Base-by-base conservation (phyloP, 2,113 vertebrate genomes). In the Varanus salvator region DNA sequence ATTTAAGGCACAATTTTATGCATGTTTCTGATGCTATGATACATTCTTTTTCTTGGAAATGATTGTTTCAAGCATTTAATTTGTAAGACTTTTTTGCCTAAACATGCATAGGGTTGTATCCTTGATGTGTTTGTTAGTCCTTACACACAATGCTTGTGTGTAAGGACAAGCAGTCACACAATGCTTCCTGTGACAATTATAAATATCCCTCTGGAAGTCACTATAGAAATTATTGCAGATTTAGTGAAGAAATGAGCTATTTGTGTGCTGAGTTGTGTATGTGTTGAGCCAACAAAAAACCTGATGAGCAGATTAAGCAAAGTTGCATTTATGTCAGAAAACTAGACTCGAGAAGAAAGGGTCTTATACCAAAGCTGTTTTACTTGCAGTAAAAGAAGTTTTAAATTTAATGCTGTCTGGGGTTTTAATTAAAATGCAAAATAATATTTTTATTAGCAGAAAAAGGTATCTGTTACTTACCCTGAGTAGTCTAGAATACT, bases 371-470 rank as follows among this genome's bases (percentile, higher is more conserved):
- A 38, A 85, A 85, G 8, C 14, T n/a, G 50, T 15, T 90, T 60
- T 80, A 60, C 34, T 90, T 50, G 25, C 34, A 90, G 19, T 74
- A 64, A 78, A 57, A 44, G 1, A 44, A 50, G 34, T 21, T 86
- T 90, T 90, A 44, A 81, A 81, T 81, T 86, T 57, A 44, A 4
- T 64, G 17, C 68, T 71, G 66, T 48, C 50, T 50, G 19, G 15
- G 38, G 34, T 48, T 78, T 78, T 90, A 85, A 85, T 80, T 85
- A 80, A 85, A 88, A 85, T 25, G 27, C 66, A 66, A 90, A 84
- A 78, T 80, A 90, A 71, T 52, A 34, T 69, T 80, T 57, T 86
- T 66, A 68, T 84, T 71, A 80, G 78, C 64, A 74, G 6, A 29
- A 86, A 48, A 48, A n/a, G 21, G 6, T 23, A 85, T 82, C 29